These are phyloP conservation scores for Rotaria socialis DNA, from an alignment of 2,888 invertebrate species.

Conservation along the genomic window DNA sequence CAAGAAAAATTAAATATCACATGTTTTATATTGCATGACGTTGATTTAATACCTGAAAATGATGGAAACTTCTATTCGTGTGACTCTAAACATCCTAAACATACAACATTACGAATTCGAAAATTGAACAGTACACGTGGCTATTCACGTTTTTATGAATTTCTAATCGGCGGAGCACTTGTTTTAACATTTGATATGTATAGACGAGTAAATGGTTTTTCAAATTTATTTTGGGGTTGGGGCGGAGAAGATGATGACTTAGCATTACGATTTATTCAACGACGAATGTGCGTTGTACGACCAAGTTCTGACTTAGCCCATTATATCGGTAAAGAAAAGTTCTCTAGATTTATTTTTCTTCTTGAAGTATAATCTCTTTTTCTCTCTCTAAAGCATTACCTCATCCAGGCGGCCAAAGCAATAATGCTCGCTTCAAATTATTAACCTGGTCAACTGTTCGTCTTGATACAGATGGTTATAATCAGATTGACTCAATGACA, in stretches of 20 bases:
- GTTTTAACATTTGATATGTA: slow-evolving; percentile 34
- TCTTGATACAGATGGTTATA: background rate
- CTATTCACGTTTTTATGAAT: slow-evolving; percentile 39
- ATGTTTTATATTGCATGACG: slow-evolving; percentile 41
- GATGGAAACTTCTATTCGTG: slow-evolving; percentile 42
- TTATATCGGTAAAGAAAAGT: background rate
- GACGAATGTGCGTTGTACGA: slow-evolving; percentile 40
- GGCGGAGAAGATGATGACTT: slow-evolving; percentile 46
- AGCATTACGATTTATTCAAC: slow-evolving; percentile 37
- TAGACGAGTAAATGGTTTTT: slow-evolving; percentile 40
- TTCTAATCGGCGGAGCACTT: slow-evolving; percentile 45
- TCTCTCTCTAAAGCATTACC: background rate
- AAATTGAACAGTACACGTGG: slow-evolving; percentile 14
- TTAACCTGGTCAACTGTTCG: slow-evolving; percentile 30
- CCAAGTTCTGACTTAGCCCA: background rate
- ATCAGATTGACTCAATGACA: background rate
- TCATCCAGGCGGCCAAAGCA: background rate
- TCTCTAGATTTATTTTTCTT: background rate
- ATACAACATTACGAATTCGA: slow-evolving; percentile 37
- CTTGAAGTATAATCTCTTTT: background rate
- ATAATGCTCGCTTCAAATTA: background rate
- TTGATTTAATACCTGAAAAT: slow-evolving; percentile 42
- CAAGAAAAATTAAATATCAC: slow-evolving; percentile 24
- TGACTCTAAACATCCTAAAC: slow-evolving; percentile 41
- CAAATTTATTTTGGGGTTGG: slow-evolving; percentile 46